phyloP scores from a whole-genome alignment of 2,888 invertebrate genomes.

The Eilema sororculum region DNA sequence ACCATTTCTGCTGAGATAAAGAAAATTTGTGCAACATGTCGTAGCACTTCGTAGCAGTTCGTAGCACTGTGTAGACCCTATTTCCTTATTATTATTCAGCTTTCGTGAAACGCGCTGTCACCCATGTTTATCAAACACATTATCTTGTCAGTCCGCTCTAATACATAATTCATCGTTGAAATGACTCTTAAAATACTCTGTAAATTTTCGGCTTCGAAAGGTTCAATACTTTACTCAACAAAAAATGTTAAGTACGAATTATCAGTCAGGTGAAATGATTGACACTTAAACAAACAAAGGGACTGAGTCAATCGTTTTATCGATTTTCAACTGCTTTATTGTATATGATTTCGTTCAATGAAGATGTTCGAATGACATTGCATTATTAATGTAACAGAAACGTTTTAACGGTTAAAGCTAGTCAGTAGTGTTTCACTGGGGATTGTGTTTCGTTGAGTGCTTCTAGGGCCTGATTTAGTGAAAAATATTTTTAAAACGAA shows the following conservation, averaged over 20 bases:
- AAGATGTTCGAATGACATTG: conserved; percentile 25
- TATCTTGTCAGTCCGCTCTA: conserved; percentile 10
- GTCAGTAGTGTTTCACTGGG: conserved; percentile 27
- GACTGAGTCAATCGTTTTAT: conserved; percentile 15
- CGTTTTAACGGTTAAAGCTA: conserved; percentile 25
- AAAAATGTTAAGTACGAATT: not conserved
- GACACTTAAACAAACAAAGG: not conserved
- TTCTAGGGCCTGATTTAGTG: not conserved
- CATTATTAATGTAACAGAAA: conserved; percentile 9
- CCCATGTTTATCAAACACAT: conserved; percentile 11
- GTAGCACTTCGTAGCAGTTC: not conserved
- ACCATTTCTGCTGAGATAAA: conserved; percentile 21
- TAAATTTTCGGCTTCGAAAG: not conserved
- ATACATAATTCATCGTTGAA: conserved; percentile 13
- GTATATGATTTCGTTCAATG: not conserved
- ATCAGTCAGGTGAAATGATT: conserved; percentile 16
- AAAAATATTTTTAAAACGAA: not conserved
- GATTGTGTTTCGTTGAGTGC: conserved; percentile 32
- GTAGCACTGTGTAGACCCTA: conserved; percentile 9
- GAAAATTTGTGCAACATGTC: not conserved
- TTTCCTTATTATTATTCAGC: conserved; percentile 17
- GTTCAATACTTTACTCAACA: conserved; percentile 1
- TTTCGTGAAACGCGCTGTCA: conserved; percentile 8
- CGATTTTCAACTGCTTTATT: conserved; percentile 14
- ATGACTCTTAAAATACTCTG: conserved; percentile 5